These are phyloP conservation scores for Sebastes goodei DNA, from an alignment of 2,797 vertebrate species.

Conservation along the genomic window DNA sequence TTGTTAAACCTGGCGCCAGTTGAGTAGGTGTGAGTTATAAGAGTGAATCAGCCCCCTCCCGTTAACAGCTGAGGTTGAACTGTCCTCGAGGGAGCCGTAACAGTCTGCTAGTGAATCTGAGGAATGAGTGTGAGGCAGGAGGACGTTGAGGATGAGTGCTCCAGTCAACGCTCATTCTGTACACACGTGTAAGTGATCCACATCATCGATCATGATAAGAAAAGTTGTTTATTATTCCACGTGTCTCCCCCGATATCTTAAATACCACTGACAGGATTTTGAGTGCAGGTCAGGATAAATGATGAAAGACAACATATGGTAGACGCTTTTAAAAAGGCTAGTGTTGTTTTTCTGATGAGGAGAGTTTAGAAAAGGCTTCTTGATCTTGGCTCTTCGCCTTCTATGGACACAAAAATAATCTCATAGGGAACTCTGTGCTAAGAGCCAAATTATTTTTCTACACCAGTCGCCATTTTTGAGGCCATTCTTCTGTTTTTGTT, in stretches of 20 bases:
- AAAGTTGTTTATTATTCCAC: neutral
- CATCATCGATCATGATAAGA: neutral
- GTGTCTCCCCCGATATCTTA: neutral
- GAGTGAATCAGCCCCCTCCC: neutral
- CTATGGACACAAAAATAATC: neutral
- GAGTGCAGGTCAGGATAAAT: neutral
- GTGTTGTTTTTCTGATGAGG: neutral
- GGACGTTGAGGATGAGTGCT: neutral
- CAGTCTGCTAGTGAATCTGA: constrained; percentile 4
- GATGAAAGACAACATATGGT: neutral
- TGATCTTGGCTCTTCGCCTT: neutral
- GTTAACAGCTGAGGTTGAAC: neutral
- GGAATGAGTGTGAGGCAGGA: constrained; percentile 8
- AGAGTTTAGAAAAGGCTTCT: neutral
- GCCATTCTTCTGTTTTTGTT: no score
- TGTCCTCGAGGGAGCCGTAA: neutral
- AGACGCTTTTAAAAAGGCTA: neutral
- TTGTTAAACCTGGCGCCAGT: neutral
- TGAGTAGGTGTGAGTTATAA: neutral
- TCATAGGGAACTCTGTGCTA: neutral
- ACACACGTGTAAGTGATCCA: neutral
- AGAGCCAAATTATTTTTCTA: neutral
- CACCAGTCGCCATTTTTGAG: no score
- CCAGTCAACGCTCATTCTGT: neutral
- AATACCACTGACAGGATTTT: neutral